These are phyloP conservation scores for Onychorhynchus coronatus DNA, from an alignment of 2,113 vertebrate genomes.

Conservation along the genomic window DNA sequence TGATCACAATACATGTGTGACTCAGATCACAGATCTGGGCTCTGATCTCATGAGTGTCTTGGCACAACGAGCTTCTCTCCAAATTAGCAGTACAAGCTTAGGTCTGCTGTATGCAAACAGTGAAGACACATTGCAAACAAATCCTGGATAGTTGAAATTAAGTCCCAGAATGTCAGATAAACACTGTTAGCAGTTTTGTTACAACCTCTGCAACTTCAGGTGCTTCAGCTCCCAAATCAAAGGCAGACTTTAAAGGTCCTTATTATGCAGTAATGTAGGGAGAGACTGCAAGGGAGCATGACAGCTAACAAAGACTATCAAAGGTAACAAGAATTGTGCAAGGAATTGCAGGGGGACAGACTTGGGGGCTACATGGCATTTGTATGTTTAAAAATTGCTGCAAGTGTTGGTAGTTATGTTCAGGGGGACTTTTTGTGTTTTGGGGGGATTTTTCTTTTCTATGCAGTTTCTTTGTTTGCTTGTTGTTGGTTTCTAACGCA, in stretches of 20 bases:
- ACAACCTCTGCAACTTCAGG: neutral
- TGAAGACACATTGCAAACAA: neutral
- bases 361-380: neutral
- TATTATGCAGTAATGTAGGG: neutral
- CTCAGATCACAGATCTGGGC: constrained; percentile 28
- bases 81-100: neutral
- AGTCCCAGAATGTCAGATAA: neutral
- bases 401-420: neutral
- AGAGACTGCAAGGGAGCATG: neutral
- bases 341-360: neutral
- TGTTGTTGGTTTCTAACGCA: neutral
- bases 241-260: constrained; percentile 41
- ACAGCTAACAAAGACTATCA: constrained; percentile 38
- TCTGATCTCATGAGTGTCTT: neutral
- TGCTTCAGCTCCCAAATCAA: constrained; percentile 28
- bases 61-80: neutral
- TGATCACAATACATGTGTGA: neutral
- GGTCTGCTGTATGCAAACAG: constrained; percentile 39
- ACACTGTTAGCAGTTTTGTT: neutral
- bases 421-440: neutral
- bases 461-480: neutral
- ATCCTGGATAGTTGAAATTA: neutral
- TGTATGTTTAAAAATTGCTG: neutral
- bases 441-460: neutral
- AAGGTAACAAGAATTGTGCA: neutral